Evolutionary conservation across 2,888 invertebrate species (phyloP), one percentile per base, ranked within the genome.

Genomic region (Cataglyphis albicans): DNA sequence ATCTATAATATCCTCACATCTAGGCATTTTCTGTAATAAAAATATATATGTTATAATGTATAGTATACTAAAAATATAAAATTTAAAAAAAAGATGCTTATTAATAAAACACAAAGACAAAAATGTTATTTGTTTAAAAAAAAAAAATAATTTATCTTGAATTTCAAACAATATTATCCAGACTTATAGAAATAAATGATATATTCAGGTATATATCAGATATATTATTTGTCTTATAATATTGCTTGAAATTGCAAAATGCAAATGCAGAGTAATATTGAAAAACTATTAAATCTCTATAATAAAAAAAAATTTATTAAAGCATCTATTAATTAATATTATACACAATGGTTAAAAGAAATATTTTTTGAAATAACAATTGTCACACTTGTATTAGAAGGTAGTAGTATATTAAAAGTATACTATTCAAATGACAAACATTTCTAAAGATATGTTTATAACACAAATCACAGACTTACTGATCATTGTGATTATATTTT

Each of bases 11-110:
- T 82, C 78, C 84, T 86, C 76, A 85, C 76, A 85, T 84, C 89
- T 93, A 92, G 74, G 80, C 59, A 52, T 84, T 88, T 88, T 91
- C 93, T 93, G 92, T 82, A 93, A 93, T 86, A 91, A 86, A 90
- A 85, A 80, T 29, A 82, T 84, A 63, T 70, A 82, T 83, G 65
- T 80, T 63, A 44, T 25, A 41, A 32, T 25, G 81, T 41, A 57
- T 52, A 52, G n/a, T 52, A 52, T n/a, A 52, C 7, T 52, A 52
- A 52, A 78, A 73, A 72, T 80, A 73, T 61, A 61, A 82, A 68
- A 80, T 73, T 63, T 44, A 35, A 61, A 74, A 32, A 3, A 1
- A 32, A 65, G 10, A 32, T 2, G 21, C 21, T 59, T 44, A 59
- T 83, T 81, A 78, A 48, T 68, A 29, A 84, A 83, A 65, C 7